These are phyloP conservation scores for Leptinotarsa rubiginosa DNA, from an alignment of 2,888 invertebrate genomes.

Conservation along the genomic window DNA sequence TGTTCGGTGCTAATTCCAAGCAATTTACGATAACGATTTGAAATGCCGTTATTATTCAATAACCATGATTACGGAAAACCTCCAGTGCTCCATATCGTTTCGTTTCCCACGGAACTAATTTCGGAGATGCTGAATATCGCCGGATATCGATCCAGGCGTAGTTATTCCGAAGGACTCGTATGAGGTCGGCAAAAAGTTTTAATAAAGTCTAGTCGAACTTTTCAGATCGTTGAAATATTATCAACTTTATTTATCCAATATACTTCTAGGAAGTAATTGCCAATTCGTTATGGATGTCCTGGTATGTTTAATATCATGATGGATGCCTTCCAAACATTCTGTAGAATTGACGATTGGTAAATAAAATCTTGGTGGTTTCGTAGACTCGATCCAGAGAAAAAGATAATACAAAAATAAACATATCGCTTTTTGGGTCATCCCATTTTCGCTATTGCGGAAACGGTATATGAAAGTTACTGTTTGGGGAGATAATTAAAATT, in stretches of 20 bases:
- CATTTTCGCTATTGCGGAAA: no score
- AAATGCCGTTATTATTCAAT: neutral
- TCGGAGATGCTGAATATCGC: conserved; percentile 11
- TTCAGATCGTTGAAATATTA: conserved; percentile 7
- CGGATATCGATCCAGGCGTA: conserved; percentile 7
- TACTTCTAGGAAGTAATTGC: conserved; percentile 8
- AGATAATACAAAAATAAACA: neutral
- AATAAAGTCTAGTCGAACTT: conserved; percentile 18
- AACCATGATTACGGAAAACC: neutral
- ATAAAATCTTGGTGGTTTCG: neutral
- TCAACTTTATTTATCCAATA: conserved; percentile 11
- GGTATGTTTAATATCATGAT: conserved; percentile 7
- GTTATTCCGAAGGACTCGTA: conserved; percentile 7
- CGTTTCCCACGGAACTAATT: neutral
- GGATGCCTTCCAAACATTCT: neutral
- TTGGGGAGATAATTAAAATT: no score
- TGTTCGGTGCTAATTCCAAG: neutral
- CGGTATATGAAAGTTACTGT: no score
- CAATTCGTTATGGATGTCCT: neutral
- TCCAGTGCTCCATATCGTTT: neutral
- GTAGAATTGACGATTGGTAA: neutral
- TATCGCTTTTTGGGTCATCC: no score
- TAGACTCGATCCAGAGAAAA: neutral
- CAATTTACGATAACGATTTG: neutral
- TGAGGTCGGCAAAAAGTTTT: conserved; percentile 7